Evolutionary conservation across 2,888 invertebrate species (phyloP).

Genomic region (Charanyca ferruginea): DNA sequence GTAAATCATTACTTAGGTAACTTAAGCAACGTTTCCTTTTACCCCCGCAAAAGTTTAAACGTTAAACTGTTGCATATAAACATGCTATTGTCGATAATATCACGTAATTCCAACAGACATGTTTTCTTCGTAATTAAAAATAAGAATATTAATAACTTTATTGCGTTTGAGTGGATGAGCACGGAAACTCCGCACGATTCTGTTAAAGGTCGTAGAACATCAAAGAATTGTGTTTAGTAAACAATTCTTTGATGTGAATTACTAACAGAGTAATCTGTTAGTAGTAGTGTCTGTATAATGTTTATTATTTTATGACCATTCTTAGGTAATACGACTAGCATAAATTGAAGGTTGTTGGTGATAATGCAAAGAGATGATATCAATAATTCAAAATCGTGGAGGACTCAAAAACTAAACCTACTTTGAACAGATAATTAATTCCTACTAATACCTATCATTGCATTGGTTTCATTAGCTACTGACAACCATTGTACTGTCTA

Average conservation of each 20-base stretch:
- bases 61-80: conserved; percentile 55
- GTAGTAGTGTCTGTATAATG: background rate
- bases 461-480: no score
- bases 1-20: background rate
- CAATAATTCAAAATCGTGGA: no score
- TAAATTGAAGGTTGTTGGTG: background rate
- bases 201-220: conserved; percentile 45
- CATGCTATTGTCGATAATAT: conserved; percentile 76
- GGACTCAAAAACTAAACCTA: no score
- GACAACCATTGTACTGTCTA: no score
- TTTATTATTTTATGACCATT: background rate
- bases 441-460: no score
- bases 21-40: background rate
- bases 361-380: no score
- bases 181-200: conserved; percentile 54
- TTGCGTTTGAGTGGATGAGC: conserved; percentile 64
- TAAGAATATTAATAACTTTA: conserved; percentile 62
- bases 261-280: background rate
- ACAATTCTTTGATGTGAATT: no score
- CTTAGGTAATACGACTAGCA: background rate
- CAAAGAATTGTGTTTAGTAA: conserved; percentile 26
- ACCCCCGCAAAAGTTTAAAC: conserved; percentile 16
- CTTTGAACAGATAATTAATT: no score
- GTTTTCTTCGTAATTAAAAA: conserved; percentile 65
- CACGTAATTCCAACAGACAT: conserved; percentile 57